Evolutionary conservation across 2,888 invertebrate genomes (phyloP).

Genomic region (Hartigia nigra): DNA sequence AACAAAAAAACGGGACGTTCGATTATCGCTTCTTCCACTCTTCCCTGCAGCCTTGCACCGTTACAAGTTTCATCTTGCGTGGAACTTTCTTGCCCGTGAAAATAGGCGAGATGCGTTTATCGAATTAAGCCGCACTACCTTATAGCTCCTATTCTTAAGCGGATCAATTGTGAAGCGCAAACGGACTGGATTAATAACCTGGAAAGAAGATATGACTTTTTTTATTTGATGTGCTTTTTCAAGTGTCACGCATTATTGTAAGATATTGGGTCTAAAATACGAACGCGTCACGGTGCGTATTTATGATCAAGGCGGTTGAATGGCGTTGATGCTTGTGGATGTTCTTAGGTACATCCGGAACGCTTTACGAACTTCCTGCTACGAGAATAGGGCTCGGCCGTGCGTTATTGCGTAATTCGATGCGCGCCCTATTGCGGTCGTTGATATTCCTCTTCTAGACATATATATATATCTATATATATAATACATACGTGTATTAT

Average conservation of each 20-base stretch:
- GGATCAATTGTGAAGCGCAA: not conserved
- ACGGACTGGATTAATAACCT: not conserved
- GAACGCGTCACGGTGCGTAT: not conserved
- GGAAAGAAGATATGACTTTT: too few species aligned
- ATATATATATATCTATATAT: too few species aligned
- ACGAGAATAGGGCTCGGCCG: not conserved
- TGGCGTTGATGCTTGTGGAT: not conserved
- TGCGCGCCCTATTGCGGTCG: constrained; percentile 19
- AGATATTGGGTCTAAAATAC: not conserved
- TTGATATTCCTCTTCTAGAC: constrained; percentile 39
- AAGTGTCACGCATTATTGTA: not conserved
- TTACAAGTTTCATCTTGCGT: not conserved
- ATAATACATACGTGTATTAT: constrained; percentile 40
- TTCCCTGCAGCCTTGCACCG: not conserved
- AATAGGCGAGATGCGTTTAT: not conserved
- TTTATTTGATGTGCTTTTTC: not conserved
- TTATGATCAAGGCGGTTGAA: not conserved
- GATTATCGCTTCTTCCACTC: not conserved
- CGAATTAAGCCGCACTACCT: not conserved
- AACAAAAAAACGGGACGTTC: not conserved
- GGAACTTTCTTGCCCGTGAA: not conserved
- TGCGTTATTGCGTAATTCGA: constrained; percentile 1
- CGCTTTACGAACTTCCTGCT: not conserved
- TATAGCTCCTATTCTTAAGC: not conserved
- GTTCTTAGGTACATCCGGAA: not conserved